Evolutionary conservation across 2,888 invertebrate species (phyloP).

Genomic region (Malthinus flaveolus): DNA sequence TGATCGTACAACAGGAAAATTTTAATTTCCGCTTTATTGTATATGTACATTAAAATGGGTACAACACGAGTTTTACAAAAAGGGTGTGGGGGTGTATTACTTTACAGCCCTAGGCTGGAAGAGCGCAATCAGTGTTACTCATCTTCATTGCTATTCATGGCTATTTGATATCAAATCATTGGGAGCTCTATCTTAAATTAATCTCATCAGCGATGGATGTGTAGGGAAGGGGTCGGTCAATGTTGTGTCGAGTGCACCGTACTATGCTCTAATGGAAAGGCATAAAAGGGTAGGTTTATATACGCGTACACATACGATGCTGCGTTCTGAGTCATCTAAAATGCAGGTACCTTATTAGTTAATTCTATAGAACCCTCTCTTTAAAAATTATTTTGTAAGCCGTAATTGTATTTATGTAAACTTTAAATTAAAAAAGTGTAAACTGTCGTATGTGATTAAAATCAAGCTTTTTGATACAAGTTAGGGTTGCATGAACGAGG

Average conservation of each 20-base stretch:
- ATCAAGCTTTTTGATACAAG: background rate
- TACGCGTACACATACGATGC: no score
- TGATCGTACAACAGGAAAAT: constrained; percentile 21
- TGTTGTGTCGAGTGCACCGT: constrained; percentile 10
- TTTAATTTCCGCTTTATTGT: constrained; percentile 40
- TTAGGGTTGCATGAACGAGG: background rate
- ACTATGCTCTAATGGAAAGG: constrained; percentile 19
- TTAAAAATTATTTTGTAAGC: constrained; percentile 2
- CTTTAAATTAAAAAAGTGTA: constrained; percentile 6
- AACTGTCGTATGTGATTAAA: constrained; percentile 1
- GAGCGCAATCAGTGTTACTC: constrained; percentile 47
- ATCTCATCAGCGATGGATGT: constrained; percentile 40
- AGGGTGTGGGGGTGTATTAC: constrained; percentile 24
- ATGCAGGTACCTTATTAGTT: constrained; percentile 8
- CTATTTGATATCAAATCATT: constrained; percentile 46
- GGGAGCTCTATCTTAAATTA: constrained; percentile 46
- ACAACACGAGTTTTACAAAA: constrained; percentile 35
- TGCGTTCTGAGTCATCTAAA: constrained; percentile 15
- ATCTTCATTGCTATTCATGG: constrained; percentile 49
- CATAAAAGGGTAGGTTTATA: constrained; percentile 10
- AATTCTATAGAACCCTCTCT: background rate
- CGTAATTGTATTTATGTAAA: constrained; percentile 12
- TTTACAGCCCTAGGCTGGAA: constrained; percentile 34
- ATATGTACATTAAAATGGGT: constrained; percentile 35
- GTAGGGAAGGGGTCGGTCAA: constrained; percentile 18